Percentiles rank a stretch among this genome's conserved stretches.
These are phyloP conservation scores for Cynocephalus volans DNA, from an alignment of 2,113 vertebrate species.

Conservation along the genomic window DNA sequence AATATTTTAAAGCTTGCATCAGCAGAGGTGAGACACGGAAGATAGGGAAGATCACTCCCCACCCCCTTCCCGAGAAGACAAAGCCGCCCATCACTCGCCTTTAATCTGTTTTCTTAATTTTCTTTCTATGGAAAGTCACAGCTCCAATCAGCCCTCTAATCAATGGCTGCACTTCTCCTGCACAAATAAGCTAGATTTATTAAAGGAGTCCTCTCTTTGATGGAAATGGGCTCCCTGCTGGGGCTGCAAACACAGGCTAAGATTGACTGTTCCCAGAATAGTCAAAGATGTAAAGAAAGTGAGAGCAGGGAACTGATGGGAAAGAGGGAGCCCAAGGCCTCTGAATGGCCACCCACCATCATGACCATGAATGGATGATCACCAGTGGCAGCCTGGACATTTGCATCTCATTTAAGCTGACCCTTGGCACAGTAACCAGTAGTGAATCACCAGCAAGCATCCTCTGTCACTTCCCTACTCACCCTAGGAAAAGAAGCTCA, in stretches of 20 bases:
- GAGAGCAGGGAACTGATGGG: conserved; percentile 15
- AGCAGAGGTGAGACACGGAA: conserved; percentile 4
- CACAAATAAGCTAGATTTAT: conserved; percentile 84
- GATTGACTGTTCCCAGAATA: conserved; percentile 80
- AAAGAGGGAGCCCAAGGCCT: neutral
- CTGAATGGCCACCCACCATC: neutral
- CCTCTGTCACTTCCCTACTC: neutral
- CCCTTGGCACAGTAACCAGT: neutral
- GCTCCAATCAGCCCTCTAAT: conserved; percentile 83
- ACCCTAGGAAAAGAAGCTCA: neutral
- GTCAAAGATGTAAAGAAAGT: conserved; percentile 68
- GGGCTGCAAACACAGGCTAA: conserved; percentile 74
- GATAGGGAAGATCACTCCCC: neutral
- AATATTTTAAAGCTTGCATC: neutral
- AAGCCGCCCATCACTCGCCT: conserved; percentile 81
- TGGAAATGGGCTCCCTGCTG: conserved; percentile 83
- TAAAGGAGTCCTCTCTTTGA: conserved; percentile 79
- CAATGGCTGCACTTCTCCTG: conserved; percentile 77
- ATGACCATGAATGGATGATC: neutral
- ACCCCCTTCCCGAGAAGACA: conserved; percentile 66
- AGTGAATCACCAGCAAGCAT: neutral
- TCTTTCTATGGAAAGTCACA: conserved; percentile 78
- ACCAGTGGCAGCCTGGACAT: neutral
- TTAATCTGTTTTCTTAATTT: conserved; percentile 85
- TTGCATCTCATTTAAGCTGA: neutral